Conservation (phyloP, 2,113 vertebrate genomes). For the Sialia sialis region DNA sequence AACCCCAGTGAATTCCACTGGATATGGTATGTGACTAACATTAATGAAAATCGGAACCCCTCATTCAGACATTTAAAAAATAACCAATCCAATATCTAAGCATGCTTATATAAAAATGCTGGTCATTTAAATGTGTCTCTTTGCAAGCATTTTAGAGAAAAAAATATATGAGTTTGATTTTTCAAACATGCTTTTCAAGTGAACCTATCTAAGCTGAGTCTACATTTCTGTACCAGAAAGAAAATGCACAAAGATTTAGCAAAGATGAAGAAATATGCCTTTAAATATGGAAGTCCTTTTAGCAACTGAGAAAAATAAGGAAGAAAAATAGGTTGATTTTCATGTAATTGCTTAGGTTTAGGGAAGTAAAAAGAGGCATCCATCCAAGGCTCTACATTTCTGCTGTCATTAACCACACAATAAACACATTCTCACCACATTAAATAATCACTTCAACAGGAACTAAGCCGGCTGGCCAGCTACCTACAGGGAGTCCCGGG, state of each 20-base stretch:
- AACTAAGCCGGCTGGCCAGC: not conserved
- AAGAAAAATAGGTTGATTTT: not conserved
- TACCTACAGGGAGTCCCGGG: not conserved
- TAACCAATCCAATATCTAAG: not conserved
- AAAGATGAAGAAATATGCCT: not conserved
- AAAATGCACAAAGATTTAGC: not conserved
- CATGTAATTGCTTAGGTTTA: constrained; percentile 1
- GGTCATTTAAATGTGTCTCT: not conserved
- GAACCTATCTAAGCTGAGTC: not conserved
- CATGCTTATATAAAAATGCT: not conserved
- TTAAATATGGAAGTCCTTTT: not conserved
- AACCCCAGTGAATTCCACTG: not conserved
- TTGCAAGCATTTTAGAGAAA: not conserved
- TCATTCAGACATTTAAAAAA: not conserved
- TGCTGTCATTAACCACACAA: not conserved
- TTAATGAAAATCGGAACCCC: not conserved
- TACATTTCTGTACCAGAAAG: not conserved
- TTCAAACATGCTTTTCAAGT: not conserved
- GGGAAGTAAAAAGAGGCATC: not conserved
- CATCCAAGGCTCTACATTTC: not conserved
- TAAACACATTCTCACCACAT: not conserved
- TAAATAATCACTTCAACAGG: not conserved
- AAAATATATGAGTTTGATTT: not conserved
- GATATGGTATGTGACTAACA: not conserved
- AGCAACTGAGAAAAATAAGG: not conserved